Conservation (phyloP, 2,888 invertebrate genomes). For the Apamea epomidion region DNA sequence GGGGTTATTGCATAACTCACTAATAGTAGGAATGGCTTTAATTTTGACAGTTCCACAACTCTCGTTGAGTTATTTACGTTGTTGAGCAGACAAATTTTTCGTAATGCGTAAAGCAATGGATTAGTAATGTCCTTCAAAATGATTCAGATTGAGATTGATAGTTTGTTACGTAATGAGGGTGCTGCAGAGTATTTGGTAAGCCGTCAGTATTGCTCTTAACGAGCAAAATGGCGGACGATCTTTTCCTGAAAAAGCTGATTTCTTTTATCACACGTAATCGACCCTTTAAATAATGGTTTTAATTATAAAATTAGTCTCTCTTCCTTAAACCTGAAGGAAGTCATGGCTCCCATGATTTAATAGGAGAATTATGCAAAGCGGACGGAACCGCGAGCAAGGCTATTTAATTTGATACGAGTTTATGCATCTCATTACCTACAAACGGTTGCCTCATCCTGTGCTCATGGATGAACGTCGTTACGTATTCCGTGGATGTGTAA, state of each 20-base stretch:
- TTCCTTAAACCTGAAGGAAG: slow-evolving; percentile 55
- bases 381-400: slow-evolving; percentile 56
- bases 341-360: slow-evolving; percentile 58
- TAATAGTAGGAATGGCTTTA: too few relatives aligned
- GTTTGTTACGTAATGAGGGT: too few relatives aligned
- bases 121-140: too few relatives aligned
- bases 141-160: too few relatives aligned
- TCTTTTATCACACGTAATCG: slow-evolving; percentile 18
- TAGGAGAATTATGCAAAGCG: slow-evolving; percentile 59
- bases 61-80: too few relatives aligned
- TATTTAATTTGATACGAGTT: slow-evolving; percentile 62
- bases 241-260: neutral
- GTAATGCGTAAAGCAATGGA: too few relatives aligned
- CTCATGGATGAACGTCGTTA: slow-evolving; percentile 48
- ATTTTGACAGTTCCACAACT: too few relatives aligned
- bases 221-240: neutral
- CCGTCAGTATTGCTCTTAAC: neutral
- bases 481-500: slow-evolving; percentile 48
- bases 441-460: slow-evolving; percentile 54
- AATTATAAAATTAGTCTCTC: slow-evolving; percentile 44
- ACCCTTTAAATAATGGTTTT: slow-evolving; percentile 30
- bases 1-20: too few relatives aligned
- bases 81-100: too few relatives aligned
- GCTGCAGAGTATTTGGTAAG: neutral
- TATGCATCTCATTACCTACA: slow-evolving; percentile 59